Evolutionary conservation across 2,888 invertebrate genomes (phyloP), one percentile per base, ranked within the genome.

Genomic region (Drosophila meridionalis): DNA sequence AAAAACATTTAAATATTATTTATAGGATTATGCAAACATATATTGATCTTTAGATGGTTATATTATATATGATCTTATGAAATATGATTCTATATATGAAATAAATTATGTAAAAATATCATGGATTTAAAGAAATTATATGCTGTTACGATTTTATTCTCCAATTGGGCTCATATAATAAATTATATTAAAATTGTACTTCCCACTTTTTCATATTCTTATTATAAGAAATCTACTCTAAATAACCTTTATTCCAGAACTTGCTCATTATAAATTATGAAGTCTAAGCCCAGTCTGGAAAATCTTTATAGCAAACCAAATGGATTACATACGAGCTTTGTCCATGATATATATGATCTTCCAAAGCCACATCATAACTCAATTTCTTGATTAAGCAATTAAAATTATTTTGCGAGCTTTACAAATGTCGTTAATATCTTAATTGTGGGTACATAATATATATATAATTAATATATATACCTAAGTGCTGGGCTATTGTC

Each of bases 311-410:
- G 6, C 57, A 43, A 9, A 4, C 2, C 32, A 28, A 9, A 9
- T 4, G 20, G 34, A 26, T 57, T 42, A 14, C 1, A 34, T 32
- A 8, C 38, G 5, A 4, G 20, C 52, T 34, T 4, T 42, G 11
- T 26, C 7, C 32, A 8, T 20, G 20, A 28, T n/a, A 45, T 57
- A 36, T 62, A 20, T 45, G 12, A 43, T 26, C 1, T 2, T 4
- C 36, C n/a, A 30, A 20, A 60, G 12, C 26, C 43, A 7, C 11
- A 38, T 45, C 11, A 45, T 32, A 66, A 30, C 8, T 45, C n/a
- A 42, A 34, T 43, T 43, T 11, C 4, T 26, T 50, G 14, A 56
- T 36, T 32, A 45, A 53, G 11, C 52, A 63, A 50, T 42, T 63
- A n/a, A 42, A 43, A 34, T n/a, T 34, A 14, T n/a, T 64, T 43